Evolutionary conservation across 2,113 vertebrate species (phyloP).

Genomic region (Leptodactylus fuscus): DNA sequence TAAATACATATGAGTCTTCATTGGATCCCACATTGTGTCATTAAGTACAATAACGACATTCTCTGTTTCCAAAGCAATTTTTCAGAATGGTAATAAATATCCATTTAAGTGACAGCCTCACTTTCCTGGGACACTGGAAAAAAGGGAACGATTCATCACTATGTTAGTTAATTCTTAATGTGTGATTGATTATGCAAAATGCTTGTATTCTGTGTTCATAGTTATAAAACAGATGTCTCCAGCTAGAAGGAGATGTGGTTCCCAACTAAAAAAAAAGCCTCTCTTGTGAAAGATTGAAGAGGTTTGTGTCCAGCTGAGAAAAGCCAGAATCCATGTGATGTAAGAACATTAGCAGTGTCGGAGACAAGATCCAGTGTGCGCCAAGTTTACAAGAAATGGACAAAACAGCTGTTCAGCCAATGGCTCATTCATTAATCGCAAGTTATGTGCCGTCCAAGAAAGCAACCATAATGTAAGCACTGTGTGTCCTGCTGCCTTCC

Average conservation of each 20-base stretch:
- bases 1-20: slow-evolving; percentile 36
- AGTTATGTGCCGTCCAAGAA: slow-evolving; percentile 42
- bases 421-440: slow-evolving; percentile 50
- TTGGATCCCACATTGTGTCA: slow-evolving; percentile 17
- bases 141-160: slow-evolving; percentile 51
- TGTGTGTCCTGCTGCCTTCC: slow-evolving; percentile 8
- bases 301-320: slow-evolving; percentile 58
- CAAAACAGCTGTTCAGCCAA: slow-evolving; percentile 56
- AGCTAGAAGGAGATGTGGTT: slow-evolving; percentile 46
- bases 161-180: slow-evolving; percentile 57
- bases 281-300: slow-evolving; percentile 56
- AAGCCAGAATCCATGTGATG: slow-evolving; percentile 59
- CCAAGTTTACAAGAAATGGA: slow-evolving; percentile 52
- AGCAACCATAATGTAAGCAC: slow-evolving; percentile 34
- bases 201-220: slow-evolving; percentile 51
- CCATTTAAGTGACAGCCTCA: slow-evolving; percentile 40
- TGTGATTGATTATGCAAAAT: slow-evolving; percentile 58
- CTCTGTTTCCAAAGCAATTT: slow-evolving; percentile 31
- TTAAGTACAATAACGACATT: slow-evolving; percentile 23
- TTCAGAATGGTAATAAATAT: slow-evolving; percentile 49
- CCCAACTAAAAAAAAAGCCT: slow-evolving; percentile 45
- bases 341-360: slow-evolving; percentile 59
- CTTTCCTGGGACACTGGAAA: slow-evolving; percentile 31
- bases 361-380: slow-evolving; percentile 51
- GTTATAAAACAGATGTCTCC: slow-evolving; percentile 61